Evolutionary conservation across 2,888 invertebrate species (phyloP).

Genomic region (Dendrolimus pini): DNA sequence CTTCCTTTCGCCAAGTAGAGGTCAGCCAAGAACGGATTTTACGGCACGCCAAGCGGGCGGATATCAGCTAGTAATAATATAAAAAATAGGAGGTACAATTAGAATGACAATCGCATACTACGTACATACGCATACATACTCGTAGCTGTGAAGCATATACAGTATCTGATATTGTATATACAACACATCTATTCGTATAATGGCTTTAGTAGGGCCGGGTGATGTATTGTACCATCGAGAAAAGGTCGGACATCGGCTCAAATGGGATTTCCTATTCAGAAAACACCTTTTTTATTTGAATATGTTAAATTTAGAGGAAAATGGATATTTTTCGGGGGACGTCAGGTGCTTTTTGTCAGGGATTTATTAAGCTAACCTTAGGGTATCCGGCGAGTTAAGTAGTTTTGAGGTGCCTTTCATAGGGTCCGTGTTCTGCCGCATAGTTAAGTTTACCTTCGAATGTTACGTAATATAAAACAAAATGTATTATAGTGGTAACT

Average conservation of each 20-base stretch:
- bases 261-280: slow-evolving; percentile 46
- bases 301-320: slow-evolving; percentile 71
- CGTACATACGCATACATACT: too few relatives aligned
- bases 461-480: too few relatives aligned
- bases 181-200: neutral
- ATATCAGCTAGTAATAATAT: too few relatives aligned
- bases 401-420: neutral
- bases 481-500: too few relatives aligned
- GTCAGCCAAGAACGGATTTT: too few relatives aligned
- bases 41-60: too few relatives aligned
- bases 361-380: slow-evolving; percentile 5
- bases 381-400: neutral
- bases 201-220: neutral
- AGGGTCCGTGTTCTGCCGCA: too few relatives aligned
- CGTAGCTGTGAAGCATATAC: too few relatives aligned
- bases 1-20: too few relatives aligned
- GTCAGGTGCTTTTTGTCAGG: slow-evolving; percentile 8
- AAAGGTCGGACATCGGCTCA: slow-evolving; percentile 55
- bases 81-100: too few relatives aligned
- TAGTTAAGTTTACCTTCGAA: too few relatives aligned
- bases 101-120: too few relatives aligned
- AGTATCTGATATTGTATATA: neutral
- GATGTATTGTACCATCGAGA: slow-evolving; percentile 33
- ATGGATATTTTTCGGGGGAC: slow-evolving; percentile 48
- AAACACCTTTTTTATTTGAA: slow-evolving; percentile 29